Evolutionary conservation across 2,888 invertebrate genomes (phyloP), one percentile per base, ranked within the genome.

Genomic region (Eilema griseolum): DNA sequence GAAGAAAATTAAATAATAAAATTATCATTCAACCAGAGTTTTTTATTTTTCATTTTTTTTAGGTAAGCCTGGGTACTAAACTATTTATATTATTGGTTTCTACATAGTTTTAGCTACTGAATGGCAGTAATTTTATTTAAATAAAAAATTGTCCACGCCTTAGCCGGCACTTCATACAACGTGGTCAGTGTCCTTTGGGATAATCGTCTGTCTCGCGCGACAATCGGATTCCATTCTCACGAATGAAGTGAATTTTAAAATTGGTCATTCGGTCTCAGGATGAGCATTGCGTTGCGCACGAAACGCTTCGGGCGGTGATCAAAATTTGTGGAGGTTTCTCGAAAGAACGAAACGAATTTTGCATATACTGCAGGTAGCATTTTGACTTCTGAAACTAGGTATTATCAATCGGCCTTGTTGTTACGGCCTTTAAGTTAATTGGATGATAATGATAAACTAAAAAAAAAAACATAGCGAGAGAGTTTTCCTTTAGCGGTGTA

Each of bases 171-270:
- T n/a, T n/a, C n/a, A n/a, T n/a, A n/a, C n/a, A n/a, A n/a, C n/a
- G n/a, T n/a, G n/a, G n/a, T n/a, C n/a, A n/a, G n/a, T n/a, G n/a
- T n/a, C n/a, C n/a, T 81, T 74, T 69, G 11, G 75, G 76, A 84
- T 84, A 81, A 82, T 83, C 82, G 71, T 69, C 33, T 68, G 75
- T 72, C 72, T 80, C 79, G 82, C 89, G 89, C 88, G 88, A 85
- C 89, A 83, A 82, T 78, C 81, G 83, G 81, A 89, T 90, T 85
- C 87, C 86, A 81, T 88, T 89, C 89, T 88, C 89, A 89, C 89
- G 88, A 84, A 79, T 76, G 76, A 72, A 79, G 77, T 79, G 76
- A 80, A 81, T 76, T 76, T 80, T 67, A 71, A 74, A 75, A 83
- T 77, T 72, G 77, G 77, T 80, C 74, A 77, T 78, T 77, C 67